Evolutionary conservation across 1,140 invertebrate species (phyloP).

Genomic region (Pectinophora gossypiella): DNA sequence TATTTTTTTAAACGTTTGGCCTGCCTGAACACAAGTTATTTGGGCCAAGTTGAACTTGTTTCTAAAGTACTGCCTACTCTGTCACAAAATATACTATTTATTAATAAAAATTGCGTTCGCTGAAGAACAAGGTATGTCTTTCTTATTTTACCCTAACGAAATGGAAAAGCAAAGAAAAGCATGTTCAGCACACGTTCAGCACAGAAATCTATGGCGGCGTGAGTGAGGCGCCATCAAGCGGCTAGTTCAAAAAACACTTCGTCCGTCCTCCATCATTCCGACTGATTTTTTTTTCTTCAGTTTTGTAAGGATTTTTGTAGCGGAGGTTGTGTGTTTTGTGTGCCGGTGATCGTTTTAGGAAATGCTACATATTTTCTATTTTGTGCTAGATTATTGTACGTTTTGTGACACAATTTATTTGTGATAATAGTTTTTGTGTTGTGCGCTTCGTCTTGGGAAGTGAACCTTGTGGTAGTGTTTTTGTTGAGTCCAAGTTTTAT

Average conservation of each 20-base stretch:
- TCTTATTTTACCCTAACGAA: too few relatives aligned
- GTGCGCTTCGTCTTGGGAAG: conserved; percentile 26
- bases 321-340: conserved; percentile 44
- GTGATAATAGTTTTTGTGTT: conserved; percentile 39
- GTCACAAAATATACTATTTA: too few relatives aligned
- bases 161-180: too few relatives aligned
- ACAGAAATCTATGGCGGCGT: too few relatives aligned
- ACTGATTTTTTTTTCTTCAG: conserved; percentile 39
- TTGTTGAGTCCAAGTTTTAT: conserved; percentile 46
- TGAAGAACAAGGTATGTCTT: too few relatives aligned
- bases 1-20: too few relatives aligned
- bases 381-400: conserved; percentile 47
- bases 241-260: neutral
- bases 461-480: conserved; percentile 52
- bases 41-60: too few relatives aligned
- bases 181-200: too few relatives aligned
- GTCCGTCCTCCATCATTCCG: neutral
- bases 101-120: too few relatives aligned
- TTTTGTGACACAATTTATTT: conserved; percentile 57
- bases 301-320: conserved; percentile 60
- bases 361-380: conserved; percentile 56
- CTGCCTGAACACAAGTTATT: too few relatives aligned
- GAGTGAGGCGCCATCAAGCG: neutral
- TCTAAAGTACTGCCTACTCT: too few relatives aligned
- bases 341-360: conserved; percentile 38